phyloP scores from a whole-genome alignment of 2,888 invertebrate species.

The Caenorhabditis becei region DNA sequence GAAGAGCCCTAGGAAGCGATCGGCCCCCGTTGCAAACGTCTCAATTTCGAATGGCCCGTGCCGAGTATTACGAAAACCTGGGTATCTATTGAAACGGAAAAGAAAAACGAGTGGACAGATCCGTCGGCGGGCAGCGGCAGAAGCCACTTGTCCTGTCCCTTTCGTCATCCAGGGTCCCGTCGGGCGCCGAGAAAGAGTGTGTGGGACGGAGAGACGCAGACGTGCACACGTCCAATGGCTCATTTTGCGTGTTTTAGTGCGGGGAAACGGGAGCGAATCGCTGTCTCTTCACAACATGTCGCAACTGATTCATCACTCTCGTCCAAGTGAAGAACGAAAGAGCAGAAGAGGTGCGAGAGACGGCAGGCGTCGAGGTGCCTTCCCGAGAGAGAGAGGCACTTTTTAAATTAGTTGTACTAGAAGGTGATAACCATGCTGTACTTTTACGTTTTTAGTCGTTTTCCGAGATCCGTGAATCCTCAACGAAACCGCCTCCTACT shows the following conservation, averaged over 20 bases:
- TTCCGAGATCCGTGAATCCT: neutral
- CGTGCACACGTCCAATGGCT: slow-evolving; percentile 29
- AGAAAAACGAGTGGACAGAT: slow-evolving; percentile 38
- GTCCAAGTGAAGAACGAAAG: neutral
- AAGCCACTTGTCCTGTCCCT: slow-evolving; percentile 52
- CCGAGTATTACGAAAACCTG: slow-evolving; percentile 59
- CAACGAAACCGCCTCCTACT: neutral
- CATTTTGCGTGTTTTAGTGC: slow-evolving; percentile 61
- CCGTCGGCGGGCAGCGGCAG: slow-evolving; percentile 3
- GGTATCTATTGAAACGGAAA: slow-evolving; percentile 31
- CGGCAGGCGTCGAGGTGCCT: no score
- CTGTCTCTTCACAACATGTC: slow-evolving; percentile 49
- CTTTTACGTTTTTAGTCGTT: slow-evolving; percentile 1
- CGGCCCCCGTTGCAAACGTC: slow-evolving; percentile 20
- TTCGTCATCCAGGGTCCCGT: slow-evolving; percentile 37
- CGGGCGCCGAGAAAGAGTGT: slow-evolving; percentile 7
- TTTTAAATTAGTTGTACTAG: slow-evolving; percentile 55
- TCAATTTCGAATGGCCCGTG: slow-evolving; percentile 38
- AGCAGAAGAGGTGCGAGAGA: neutral
- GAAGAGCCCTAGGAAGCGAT: no score
- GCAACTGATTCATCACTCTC: slow-evolving; percentile 58
- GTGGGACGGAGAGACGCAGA: slow-evolving; percentile 27
- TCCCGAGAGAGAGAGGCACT: slow-evolving; percentile 13
- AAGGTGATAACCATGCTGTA: slow-evolving; percentile 39
- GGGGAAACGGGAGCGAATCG: neutral